These are phyloP conservation scores for Urophycis tenuis DNA, from an alignment of 2,797 vertebrate species.

Conservation along the genomic window DNA sequence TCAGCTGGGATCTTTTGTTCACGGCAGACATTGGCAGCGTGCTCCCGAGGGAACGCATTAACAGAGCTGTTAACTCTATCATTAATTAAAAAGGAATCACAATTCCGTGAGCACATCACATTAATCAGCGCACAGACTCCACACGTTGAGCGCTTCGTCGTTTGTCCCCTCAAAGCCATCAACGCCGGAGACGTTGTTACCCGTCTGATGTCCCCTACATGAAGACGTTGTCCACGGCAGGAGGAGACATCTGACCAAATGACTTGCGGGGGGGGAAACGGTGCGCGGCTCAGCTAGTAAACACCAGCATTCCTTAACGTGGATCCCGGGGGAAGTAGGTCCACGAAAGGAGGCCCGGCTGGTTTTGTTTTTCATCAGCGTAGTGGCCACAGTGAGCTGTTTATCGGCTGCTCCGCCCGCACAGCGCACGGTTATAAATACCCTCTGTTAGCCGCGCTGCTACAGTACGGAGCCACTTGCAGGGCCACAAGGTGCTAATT, in stretches of 20 bases:
- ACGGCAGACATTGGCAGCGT: conserved; percentile 43
- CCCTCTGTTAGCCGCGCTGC: conserved; percentile 51
- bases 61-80: conserved; percentile 76
- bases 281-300: not conserved
- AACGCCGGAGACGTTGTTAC: conserved; percentile 39
- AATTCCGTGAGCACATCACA: conserved; percentile 75
- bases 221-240: conserved; percentile 31
- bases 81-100: conserved; percentile 78
- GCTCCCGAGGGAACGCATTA: conserved; percentile 70
- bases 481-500: conserved; percentile 77
- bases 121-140: conserved; percentile 74
- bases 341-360: not conserved
- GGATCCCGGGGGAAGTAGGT: not conserved
- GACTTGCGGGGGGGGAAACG: not conserved
- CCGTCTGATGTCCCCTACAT: conserved; percentile 29
- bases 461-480: conserved; percentile 67
- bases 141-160: conserved; percentile 60
- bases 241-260: not conserved
- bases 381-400: conserved; percentile 49
- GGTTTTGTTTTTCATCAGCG: conserved; percentile 44
- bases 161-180: conserved; percentile 55
- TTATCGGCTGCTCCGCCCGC: conserved; percentile 40
- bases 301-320: not conserved
- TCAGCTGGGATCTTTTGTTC: conserved; percentile 38
- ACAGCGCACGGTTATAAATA: conserved; percentile 65